Conservation (phyloP, 2,113 vertebrate genomes). For the Calidris pugnax region DNA sequence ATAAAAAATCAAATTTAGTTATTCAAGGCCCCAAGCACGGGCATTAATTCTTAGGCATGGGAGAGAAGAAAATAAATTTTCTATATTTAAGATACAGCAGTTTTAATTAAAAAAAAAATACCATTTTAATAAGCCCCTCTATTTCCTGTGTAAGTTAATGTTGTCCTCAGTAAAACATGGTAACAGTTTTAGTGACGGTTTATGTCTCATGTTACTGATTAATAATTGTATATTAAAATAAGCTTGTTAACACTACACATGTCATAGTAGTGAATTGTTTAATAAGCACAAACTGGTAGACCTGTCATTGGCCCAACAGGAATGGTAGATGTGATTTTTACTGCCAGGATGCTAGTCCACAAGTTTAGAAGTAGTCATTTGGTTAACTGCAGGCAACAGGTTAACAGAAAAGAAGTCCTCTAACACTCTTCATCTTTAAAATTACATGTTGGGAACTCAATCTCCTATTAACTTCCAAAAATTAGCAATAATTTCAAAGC, state of each 20-base stretch:
- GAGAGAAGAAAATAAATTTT: not conserved
- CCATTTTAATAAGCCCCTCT: not conserved
- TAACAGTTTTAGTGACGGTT: not conserved
- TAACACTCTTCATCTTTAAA: not conserved
- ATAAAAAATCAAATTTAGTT: not conserved
- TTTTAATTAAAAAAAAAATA: conserved; percentile 29
- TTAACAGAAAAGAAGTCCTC: not conserved
- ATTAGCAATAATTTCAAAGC: not conserved
- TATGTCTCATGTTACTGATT: not conserved
- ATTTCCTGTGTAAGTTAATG: not conserved
- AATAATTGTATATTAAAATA: not conserved
- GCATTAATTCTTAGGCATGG: not conserved
- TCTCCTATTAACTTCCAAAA: not conserved
- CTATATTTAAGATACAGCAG: not conserved
- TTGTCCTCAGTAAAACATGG: conserved; percentile 1
- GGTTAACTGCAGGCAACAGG: not conserved
- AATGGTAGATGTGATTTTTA: not conserved
- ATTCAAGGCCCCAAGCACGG: not conserved
- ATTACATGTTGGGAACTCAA: not conserved
- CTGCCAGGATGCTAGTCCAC: not conserved
- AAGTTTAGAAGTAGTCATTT: not conserved
- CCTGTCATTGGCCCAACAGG: not conserved
- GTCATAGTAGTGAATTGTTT: not conserved
- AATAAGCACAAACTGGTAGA: not conserved
- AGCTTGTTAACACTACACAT: not conserved